phyloP scores from a whole-genome alignment of 2,113 vertebrate genomes.

The Pterophyllum scalare region DNA sequence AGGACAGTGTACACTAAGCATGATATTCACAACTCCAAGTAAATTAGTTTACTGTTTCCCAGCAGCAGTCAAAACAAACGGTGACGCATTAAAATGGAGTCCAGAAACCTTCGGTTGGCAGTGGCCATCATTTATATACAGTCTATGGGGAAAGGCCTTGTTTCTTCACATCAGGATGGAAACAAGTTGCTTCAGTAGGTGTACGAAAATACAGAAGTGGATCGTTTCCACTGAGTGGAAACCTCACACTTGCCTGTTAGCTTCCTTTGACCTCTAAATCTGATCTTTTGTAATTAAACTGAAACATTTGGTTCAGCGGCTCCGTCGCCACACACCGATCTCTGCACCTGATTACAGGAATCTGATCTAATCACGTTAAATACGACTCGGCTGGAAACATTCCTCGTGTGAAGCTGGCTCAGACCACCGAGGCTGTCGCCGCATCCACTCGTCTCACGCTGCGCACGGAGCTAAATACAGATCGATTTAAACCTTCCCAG shows the following conservation, averaged over 20 bases:
- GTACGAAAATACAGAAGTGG: neutral
- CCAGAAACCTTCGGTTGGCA: neutral
- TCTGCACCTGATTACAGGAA: constrained; percentile 3
- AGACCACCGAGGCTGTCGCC: neutral
- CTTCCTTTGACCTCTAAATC: neutral
- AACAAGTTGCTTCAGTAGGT: neutral
- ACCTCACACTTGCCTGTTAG: neutral
- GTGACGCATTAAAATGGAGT: neutral
- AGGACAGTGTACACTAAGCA: too few species aligned
- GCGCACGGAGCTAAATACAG: neutral
- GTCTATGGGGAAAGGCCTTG: neutral
- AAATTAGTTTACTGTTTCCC: neutral
- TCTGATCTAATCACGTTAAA: constrained; percentile 6
- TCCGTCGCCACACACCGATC: neutral
- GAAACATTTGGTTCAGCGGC: neutral
- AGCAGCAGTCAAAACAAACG: too few species aligned
- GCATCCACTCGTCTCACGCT: too few species aligned
- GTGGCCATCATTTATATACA: neutral
- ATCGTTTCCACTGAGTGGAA: neutral
- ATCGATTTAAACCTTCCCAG: neutral
- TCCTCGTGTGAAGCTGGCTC: neutral
- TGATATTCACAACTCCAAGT: too few species aligned
- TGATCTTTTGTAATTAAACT: constrained; percentile 5
- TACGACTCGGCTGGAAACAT: constrained; percentile 7
- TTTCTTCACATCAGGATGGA: neutral